Evolutionary conservation across 2,113 vertebrate genomes (phyloP).

Genomic region (Falcunculus frontatus): DNA sequence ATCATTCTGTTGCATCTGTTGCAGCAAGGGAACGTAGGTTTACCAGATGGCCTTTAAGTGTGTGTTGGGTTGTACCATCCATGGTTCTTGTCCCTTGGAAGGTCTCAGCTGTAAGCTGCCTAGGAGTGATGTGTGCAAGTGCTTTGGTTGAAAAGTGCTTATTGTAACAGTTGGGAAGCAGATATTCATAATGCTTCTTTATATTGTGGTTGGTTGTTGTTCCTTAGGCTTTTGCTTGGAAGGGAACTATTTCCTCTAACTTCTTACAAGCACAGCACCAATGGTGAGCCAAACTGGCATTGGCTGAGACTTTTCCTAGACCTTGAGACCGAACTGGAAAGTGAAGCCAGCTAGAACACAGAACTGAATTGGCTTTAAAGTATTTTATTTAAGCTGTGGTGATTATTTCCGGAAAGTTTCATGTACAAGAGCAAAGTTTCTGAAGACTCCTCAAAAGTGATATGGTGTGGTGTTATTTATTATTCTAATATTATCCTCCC

Average conservation of each 20-base stretch:
- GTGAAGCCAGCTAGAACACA: not conserved
- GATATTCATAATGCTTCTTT: not conserved
- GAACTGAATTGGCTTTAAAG: not conserved
- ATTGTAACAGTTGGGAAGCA: not conserved
- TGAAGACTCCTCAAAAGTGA: not conserved
- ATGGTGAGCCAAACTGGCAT: not conserved
- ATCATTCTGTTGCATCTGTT: not conserved
- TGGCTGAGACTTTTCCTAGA: not conserved
- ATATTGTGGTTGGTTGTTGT: not conserved
- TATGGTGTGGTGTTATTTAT: not conserved
- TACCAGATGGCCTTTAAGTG: not conserved
- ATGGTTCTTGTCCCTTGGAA: not conserved
- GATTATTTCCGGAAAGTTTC: not conserved
- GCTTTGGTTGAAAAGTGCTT: not conserved
- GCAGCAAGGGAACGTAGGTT: not conserved
- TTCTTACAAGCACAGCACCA: not conserved
- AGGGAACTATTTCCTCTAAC: not conserved
- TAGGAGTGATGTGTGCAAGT: not conserved
- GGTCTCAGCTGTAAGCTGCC: not conserved
- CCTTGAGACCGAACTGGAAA: not conserved
- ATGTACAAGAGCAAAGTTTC: not conserved
- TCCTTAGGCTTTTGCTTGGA: not conserved
- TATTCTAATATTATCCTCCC: not conserved
- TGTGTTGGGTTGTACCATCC: not conserved
- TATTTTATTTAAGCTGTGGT: not conserved